Conservation (phyloP, 2,797 vertebrate genomes). For the Enoplosus armatus region DNA sequence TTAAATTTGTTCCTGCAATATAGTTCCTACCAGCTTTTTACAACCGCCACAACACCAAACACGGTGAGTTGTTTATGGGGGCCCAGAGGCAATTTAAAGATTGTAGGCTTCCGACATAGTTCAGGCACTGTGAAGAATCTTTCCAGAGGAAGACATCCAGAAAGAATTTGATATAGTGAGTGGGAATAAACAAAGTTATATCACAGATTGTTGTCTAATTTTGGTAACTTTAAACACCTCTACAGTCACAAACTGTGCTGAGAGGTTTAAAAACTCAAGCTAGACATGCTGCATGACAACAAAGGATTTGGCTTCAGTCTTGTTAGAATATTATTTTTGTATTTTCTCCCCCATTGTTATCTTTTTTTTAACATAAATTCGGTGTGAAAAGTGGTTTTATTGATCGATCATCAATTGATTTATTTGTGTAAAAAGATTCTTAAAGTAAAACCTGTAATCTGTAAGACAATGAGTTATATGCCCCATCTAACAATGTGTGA, state of each 20-base stretch:
- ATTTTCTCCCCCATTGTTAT: background rate
- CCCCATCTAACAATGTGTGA: background rate
- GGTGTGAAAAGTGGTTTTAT: background rate
- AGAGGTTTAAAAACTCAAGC: background rate
- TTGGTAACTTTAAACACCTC: background rate
- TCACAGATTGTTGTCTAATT: background rate
- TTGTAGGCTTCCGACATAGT: background rate
- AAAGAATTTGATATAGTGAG: background rate
- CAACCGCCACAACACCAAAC: background rate
- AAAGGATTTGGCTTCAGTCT: background rate
- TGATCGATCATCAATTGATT: background rate
- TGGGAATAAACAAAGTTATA: too few relatives aligned
- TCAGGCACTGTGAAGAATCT: background rate
- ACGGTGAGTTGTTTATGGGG: background rate
- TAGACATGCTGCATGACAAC: too few relatives aligned
- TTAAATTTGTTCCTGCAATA: background rate
- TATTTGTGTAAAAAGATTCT: background rate
- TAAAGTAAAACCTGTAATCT: too few relatives aligned
- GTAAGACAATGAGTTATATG: background rate
- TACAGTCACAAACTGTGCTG: background rate
- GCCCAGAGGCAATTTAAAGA: background rate
- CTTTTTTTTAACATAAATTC: background rate
- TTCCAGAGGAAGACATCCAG: background rate
- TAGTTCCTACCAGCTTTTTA: background rate
- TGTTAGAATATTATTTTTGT: background rate